Base-by-base conservation (phyloP, 2,888 invertebrate genomes). In the Caenorhabditis sp. region DNA sequence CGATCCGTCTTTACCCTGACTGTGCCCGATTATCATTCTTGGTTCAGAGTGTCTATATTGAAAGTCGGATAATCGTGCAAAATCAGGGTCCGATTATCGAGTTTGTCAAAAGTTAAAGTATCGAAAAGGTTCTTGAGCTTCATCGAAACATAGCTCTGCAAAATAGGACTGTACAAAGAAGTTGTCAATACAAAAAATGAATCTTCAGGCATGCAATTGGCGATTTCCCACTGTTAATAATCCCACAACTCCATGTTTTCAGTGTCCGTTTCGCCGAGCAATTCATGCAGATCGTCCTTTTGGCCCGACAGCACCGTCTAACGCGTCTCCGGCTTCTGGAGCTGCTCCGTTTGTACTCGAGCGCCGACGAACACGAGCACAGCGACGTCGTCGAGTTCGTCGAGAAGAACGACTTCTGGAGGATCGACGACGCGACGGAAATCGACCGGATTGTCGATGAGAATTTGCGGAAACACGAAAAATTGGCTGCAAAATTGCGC, bases 281-380 rank as follows among this genome's bases (percentile, higher is more conserved):
- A 68, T 80, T 82, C 62, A 48, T 56, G 30, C 58, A 35, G 15
- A 26, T 81, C 4, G 39, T 83, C 20, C 9, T 37, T 4, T 27
- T 72, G 20, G 59, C 43, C 20, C 43, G 41, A 11, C 24, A 46
- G 9, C 58, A 46, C 1, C 45, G 61, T 58, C 62, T 84, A 22
- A 84, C 84, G 4, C 72, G 75, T 6, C 75, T 84, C 4, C 56
- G 68, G 0, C 73, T 78, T 32, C 59, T 84, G 39, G 84, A 84
- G 0, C 50, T 80, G 15, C 63, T 84, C 0, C 70, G 78, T n/a
- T 15, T 20, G 35, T 82, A 80, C 39, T 48, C 71, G 9, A 59
- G 17, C 0, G 58, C 70, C 5, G 63, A 62, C 26, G 74, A 73
- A 30, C 24, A 17, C 0, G 30, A 35, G 1, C 9, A 30, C 11